phyloP scores from a whole-genome alignment of 2,888 invertebrate species.

The Andrena camellia region DNA sequence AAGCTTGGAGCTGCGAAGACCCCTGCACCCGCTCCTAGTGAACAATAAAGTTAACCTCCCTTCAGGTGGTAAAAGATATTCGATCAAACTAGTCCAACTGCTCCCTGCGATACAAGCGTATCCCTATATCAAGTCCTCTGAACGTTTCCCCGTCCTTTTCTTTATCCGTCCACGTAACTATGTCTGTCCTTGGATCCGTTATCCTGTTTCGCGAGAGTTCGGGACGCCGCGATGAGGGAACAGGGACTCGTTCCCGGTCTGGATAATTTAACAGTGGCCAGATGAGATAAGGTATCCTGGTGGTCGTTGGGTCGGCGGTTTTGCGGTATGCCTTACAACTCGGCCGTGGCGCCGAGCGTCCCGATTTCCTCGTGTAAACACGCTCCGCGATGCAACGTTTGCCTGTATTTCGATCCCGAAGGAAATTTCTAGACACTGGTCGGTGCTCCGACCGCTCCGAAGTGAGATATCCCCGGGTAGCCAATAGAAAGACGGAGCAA shows the following conservation, averaged over 20 bases:
- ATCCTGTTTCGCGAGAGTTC: slow-evolving; percentile 58
- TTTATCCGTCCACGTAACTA: slow-evolving; percentile 13
- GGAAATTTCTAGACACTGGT: slow-evolving; percentile 46
- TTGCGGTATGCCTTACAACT: slow-evolving; percentile 68
- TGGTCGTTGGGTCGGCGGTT: slow-evolving; percentile 70
- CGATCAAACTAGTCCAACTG: not conserved
- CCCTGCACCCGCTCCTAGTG: not conserved
- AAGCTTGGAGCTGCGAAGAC: not conserved
- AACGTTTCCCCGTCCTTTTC: slow-evolving; percentile 12
- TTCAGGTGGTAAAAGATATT: not conserved
- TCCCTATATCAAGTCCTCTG: slow-evolving; percentile 1
- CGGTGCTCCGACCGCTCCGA: not conserved
- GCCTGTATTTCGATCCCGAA: slow-evolving; percentile 42
- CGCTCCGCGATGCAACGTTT: slow-evolving; percentile 46
- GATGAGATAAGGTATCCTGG: slow-evolving; percentile 77
- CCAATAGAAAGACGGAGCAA: slow-evolving; percentile 12
- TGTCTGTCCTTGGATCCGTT: slow-evolving; percentile 24
- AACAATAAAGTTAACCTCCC: not conserved
- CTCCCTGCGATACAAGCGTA: not conserved
- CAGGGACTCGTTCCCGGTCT: slow-evolving; percentile 54
- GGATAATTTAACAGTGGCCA: slow-evolving; percentile 78
- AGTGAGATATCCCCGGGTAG: not conserved
- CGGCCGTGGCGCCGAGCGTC: slow-evolving; percentile 42
- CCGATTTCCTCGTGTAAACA: slow-evolving; percentile 71
- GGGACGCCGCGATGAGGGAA: slow-evolving; percentile 49